Base-by-base conservation (phyloP, 2,113 vertebrate genomes). In the Myocastor coypus region DNA sequence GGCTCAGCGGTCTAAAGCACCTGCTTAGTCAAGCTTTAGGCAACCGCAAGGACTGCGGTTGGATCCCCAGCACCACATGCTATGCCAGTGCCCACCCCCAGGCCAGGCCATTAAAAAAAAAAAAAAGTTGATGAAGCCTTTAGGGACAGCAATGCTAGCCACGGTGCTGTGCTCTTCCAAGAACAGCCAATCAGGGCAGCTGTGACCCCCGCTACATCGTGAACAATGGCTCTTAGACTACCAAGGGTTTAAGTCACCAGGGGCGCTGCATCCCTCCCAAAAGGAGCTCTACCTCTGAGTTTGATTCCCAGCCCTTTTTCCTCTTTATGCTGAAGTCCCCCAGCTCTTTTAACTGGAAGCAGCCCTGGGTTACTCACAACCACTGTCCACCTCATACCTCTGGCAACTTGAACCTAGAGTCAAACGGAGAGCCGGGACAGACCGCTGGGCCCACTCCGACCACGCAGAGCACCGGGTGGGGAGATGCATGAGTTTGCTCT, bases 141-240 rank as follows among this genome's bases (percentile, higher is more conserved):
- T 17, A 66, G 61, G 34, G 61, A 32, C 6, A 37, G 50, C 32
- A n/a, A 32, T 16, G 26, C 16, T 2, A 7, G 57, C 13, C 10
- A 3, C 0, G 1, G n/a, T n/a, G n/a, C n/a, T n/a, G 46, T 5
- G 34, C 32, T 9, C 59, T 61, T 59, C 17, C 10, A 22, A 86
- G 78, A 52, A 24, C 10, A 34, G 10, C 28, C 0, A 0, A 66
- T 34, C 34, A 5, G 64, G 64, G 28, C 3, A 14, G 61, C 87
- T 42, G 34, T 50, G 46, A 40, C 71, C 19, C 28, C 37, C 19
- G 13, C 26, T 17, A 37, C 78, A 24, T 24, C 4, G 24, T 2
- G 42, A 91, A 26, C 7, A 75, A 40, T 26, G 8, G n/a, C 24
- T 71, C n/a, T 82, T 68, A 59, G 37, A 52, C 2, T 26, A 22